phyloP scores from a whole-genome alignment of 2,113 vertebrate species.

The Ictidomys tridecemlineatus region DNA sequence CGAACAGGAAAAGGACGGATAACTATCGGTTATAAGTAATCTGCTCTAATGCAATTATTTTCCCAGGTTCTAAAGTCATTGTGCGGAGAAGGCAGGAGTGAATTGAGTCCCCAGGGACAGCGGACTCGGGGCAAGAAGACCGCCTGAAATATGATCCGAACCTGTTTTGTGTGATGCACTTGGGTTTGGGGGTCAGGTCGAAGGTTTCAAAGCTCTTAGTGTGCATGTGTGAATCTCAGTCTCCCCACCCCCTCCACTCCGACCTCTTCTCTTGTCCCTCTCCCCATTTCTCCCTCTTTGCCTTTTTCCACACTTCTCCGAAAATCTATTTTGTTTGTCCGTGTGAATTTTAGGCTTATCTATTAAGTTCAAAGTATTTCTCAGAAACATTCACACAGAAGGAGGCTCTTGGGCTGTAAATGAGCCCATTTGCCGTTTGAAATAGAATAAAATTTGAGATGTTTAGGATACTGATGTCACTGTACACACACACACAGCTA shows the following conservation, averaged over 20 bases:
- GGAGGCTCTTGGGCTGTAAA: not conserved
- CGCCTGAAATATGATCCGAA: slow-evolving; percentile 55
- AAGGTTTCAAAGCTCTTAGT: not conserved
- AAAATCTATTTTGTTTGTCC: not conserved
- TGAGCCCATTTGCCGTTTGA: not conserved
- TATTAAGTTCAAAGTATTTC: not conserved
- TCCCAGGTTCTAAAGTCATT: slow-evolving; percentile 65
- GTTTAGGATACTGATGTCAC: not conserved
- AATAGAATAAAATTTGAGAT: not conserved
- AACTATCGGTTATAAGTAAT: slow-evolving; percentile 78
- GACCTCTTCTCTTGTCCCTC: too few relatives aligned
- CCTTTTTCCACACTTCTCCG: not conserved
- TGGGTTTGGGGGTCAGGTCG: not conserved
- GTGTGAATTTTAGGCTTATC: not conserved
- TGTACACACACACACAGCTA: not conserved
- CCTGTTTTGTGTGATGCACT: slow-evolving; percentile 46
- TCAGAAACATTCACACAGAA: not conserved
- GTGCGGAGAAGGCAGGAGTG: slow-evolving; percentile 63
- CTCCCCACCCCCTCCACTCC: too few relatives aligned
- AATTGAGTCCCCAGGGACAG: slow-evolving; percentile 35
- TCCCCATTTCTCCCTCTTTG: not conserved
- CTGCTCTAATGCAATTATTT: slow-evolving; percentile 83
- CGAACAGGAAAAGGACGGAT: slow-evolving; percentile 77
- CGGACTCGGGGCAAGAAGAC: not conserved
- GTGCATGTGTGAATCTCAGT: not conserved